phyloP scores from a whole-genome alignment of 2,888 invertebrate species.

The Rhamnusium bicolor region DNA sequence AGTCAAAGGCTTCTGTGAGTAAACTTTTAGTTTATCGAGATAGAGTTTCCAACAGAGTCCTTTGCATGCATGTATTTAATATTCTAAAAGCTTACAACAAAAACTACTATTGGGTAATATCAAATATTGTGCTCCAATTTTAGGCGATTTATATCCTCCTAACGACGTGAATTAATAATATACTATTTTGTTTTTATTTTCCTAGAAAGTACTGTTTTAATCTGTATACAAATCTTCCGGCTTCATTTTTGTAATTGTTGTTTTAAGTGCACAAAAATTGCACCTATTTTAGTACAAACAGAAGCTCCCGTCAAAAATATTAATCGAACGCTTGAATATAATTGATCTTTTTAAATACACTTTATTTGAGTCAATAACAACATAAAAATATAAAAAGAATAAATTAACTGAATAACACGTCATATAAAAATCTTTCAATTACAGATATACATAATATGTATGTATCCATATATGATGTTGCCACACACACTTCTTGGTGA shows the following conservation, averaged over 20 bases:
- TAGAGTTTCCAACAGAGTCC: constrained; percentile 1
- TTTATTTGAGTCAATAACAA: too few species aligned
- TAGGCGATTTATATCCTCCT: constrained; percentile 19
- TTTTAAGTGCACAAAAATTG: background rate
- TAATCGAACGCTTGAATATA: background rate
- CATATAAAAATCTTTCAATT: too few species aligned
- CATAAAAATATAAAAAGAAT: too few species aligned
- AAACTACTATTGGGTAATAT: constrained; percentile 13
- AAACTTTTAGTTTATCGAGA: constrained; percentile 1
- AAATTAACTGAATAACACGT: too few species aligned
- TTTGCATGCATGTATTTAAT: constrained; percentile 20
- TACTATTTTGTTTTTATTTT: background rate
- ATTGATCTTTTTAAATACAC: too few species aligned
- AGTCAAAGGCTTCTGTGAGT: background rate
- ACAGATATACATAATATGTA: too few species aligned
- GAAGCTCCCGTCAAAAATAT: background rate
- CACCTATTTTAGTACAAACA: background rate
- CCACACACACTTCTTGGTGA: too few species aligned
- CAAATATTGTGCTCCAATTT: constrained; percentile 29
- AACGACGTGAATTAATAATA: constrained; percentile 7
- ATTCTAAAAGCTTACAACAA: constrained; percentile 27
- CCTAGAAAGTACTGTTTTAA: background rate
- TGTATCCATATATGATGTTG: too few species aligned
- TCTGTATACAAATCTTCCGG: background rate
- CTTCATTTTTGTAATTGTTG: background rate